A percentile compares a stretch with the other conserved stretches of the same genome.
phyloP scores from a whole-genome alignment of 2,113 vertebrate species.

The Pristiophorus japonicus region DNA sequence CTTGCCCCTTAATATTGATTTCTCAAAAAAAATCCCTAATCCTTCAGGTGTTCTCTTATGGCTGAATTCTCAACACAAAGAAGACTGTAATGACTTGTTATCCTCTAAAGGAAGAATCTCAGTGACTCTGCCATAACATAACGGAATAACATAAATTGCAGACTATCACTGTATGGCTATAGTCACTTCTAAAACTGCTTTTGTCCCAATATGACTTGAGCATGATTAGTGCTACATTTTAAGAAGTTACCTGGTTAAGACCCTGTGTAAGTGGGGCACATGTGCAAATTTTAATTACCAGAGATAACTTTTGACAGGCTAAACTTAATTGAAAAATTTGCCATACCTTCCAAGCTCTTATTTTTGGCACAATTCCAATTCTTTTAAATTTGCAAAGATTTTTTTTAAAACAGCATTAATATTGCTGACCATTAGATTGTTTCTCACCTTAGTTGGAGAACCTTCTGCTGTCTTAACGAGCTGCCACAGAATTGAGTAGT shows the following conservation, averaged over 20 bases:
- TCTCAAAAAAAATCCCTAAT: not conserved
- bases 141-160: not conserved
- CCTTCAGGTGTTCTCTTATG: not conserved
- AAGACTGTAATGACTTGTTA: not conserved
- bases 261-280: not conserved
- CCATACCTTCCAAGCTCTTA: not conserved
- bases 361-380: not conserved
- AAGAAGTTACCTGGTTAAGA: constrained; percentile 6
- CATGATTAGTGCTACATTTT: not conserved
- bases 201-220: not conserved
- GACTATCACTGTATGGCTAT: not conserved
- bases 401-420: constrained; percentile 33
- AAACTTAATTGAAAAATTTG: not conserved
- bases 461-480: constrained; percentile 97
- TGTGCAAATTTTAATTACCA: constrained; percentile 39
- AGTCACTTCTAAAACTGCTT: not conserved
- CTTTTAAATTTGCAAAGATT: constrained; percentile 36
- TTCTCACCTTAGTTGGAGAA: constrained; percentile 85
- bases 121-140: not conserved
- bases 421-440: constrained; percentile 32
- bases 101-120: not conserved
- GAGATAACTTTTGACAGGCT: too few species aligned
- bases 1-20: not conserved
- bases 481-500: constrained; percentile 98
- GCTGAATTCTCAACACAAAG: not conserved